Evolutionary conservation across 2,888 invertebrate species (phyloP).

Genomic region (Drosophila prostipennis): DNA sequence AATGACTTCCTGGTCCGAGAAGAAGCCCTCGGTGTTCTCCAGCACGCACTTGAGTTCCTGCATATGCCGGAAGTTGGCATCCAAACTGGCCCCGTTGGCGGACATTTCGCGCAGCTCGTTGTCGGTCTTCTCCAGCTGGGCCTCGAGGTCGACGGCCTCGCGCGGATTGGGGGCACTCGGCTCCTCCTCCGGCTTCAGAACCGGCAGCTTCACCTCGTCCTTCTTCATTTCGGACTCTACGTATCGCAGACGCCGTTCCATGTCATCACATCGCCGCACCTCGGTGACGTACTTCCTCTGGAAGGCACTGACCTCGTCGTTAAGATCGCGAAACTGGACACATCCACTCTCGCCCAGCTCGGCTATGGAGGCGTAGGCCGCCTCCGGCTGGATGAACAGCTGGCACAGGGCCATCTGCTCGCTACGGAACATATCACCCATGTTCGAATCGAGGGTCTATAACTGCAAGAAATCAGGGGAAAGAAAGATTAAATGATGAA

Average conservation of each 20-base stretch:
- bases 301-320: slow-evolving; percentile 91
- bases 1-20: slow-evolving; percentile 80
- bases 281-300: slow-evolving; percentile 94
- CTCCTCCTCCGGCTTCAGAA: slow-evolving; percentile 86
- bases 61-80: slow-evolving; percentile 95
- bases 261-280: slow-evolving; percentile 93
- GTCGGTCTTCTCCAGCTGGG: slow-evolving; percentile 97
- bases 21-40: slow-evolving; percentile 91
- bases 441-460: slow-evolving; percentile 74
- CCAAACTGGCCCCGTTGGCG: slow-evolving; percentile 95
- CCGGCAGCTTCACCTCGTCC: slow-evolving; percentile 89
- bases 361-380: slow-evolving; percentile 96
- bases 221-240: slow-evolving; percentile 92
- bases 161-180: slow-evolving; percentile 90
- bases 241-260: slow-evolving; percentile 91
- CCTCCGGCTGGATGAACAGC: slow-evolving; percentile 97
- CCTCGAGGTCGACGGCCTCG: slow-evolving; percentile 91
- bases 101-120: slow-evolving; percentile 97
- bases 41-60: slow-evolving; percentile 96
- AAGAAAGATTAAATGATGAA: not conserved
- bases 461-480: slow-evolving; percentile 11
- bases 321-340: slow-evolving; percentile 97
- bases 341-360: slow-evolving; percentile 97
- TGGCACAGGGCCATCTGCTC: slow-evolving; percentile 97
- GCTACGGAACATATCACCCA: slow-evolving; percentile 94